A percentile compares a stretch with the other conserved stretches of the same genome.
These are phyloP conservation scores for Lepus americanus DNA, from an alignment of 2,113 vertebrate genomes.

Conservation along the genomic window DNA sequence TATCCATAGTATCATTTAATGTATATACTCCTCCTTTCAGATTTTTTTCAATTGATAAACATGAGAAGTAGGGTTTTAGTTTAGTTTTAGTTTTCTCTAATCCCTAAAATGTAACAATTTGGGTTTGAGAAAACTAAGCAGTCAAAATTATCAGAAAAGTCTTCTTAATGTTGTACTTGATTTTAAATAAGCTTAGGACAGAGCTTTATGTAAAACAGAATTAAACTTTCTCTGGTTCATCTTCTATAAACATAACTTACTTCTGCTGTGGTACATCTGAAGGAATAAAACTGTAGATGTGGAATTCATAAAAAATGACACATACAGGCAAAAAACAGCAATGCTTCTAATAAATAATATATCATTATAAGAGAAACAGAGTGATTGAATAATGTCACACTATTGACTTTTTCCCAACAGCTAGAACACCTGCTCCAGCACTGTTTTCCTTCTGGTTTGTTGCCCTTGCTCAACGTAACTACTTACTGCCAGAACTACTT, in stretches of 20 bases:
- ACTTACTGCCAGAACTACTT: not conserved
- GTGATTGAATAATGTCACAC: conserved; percentile 73
- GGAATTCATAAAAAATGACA: conserved; percentile 68
- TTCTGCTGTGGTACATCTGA: conserved; percentile 49
- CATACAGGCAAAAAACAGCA: conserved; percentile 62
- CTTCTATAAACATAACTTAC: conserved; percentile 46
- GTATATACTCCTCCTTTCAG: not conserved
- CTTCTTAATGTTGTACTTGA: not conserved
- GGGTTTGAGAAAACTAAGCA: not conserved
- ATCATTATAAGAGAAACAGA: conserved; percentile 80
- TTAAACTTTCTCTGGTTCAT: conserved; percentile 52
- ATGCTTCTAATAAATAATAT: conserved; percentile 83
- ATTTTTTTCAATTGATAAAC: not conserved
- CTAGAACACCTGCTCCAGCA: conserved; percentile 64
- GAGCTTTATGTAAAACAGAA: conserved; percentile 60
- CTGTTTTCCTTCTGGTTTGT: not conserved
- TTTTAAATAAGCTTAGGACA: conserved; percentile 13
- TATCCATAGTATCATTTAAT: not conserved
- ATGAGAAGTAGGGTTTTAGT: not conserved
- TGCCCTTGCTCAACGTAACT: conserved; percentile 30
- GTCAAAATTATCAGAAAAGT: not conserved
- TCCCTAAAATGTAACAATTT: not conserved
- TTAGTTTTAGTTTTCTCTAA: not conserved
- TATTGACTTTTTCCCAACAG: conserved; percentile 74
- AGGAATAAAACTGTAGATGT: conserved; percentile 34